A percentile compares a stretch with the other conserved stretches of the same genome.
Conservation (phyloP, 2,113 vertebrate species). For the Junco hyemalis region DNA sequence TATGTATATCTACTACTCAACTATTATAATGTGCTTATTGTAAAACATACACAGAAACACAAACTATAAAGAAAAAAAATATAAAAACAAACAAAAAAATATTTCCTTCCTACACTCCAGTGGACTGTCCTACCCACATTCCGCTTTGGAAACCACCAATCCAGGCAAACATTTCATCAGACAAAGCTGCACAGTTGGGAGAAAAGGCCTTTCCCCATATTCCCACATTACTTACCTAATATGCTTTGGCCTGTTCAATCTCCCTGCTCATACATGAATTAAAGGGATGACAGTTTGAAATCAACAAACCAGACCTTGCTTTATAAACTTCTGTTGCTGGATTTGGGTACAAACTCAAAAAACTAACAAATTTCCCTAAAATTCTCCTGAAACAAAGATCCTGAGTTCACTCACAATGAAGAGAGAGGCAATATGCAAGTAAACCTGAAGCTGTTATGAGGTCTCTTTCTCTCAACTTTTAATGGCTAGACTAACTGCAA, state of each 20-base stretch:
- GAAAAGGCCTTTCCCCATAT: neutral
- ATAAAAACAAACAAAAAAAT: neutral
- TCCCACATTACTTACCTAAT: neutral
- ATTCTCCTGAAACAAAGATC: neutral
- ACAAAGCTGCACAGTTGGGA: neutral
- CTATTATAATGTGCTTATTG: neutral
- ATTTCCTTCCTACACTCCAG: neutral
- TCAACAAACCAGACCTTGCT: neutral
- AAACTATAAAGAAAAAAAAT: neutral
- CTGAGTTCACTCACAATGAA: neutral
- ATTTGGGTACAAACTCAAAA: neutral
- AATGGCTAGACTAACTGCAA: neutral
- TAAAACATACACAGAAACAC: neutral
- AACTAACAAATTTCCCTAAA: neutral
- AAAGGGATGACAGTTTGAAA: neutral
- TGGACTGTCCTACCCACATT: neutral
- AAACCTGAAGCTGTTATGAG: neutral
- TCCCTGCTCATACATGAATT: neutral
- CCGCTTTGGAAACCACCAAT: neutral
- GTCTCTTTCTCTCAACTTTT: neutral
- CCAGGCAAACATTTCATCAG: neutral
- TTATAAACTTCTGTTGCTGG: neutral
- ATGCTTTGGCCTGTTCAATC: neutral
- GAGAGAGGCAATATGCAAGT: neutral
- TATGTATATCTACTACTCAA: neutral